Evolutionary conservation across 2,888 invertebrate genomes (phyloP), one percentile per base, ranked within the genome.

Genomic region (Chaetoderma sp.): DNA sequence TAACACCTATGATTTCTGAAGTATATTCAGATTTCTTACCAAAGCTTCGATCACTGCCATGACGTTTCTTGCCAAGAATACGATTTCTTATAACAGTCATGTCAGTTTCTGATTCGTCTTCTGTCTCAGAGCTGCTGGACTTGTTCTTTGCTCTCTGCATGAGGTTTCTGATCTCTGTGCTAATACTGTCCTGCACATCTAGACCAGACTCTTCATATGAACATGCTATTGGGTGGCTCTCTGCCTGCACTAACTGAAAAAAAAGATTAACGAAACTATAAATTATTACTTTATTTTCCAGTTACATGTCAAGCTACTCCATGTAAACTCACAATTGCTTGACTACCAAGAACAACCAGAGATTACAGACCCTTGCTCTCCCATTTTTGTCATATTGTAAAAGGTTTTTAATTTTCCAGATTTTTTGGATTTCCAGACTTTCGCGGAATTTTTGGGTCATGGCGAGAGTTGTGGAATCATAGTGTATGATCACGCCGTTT

Each of bases 71-170:
- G 1, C 75, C 68, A 1, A 76, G 65, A 1, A 74, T 60, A 30
- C 76, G 77, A n/a, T 79, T 79, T 58, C 81, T 72, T 30, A 86
- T 83, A 50, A 86, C 82, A 0, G 82, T 86, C 83, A 85, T 87
- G 58, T 84, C 84, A 13, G 77, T 78, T 10, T 83, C 79, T 6
- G 81, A 80, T 49, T 84, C 86, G 1, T 80, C 80, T 57, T 87
- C 86, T 4, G 82, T 81, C 60, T 85, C 86, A 4, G 84, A 82
- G 61, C 82, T 83, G 52, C 82, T 82, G 1, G 83, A 83, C 6
- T 81, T 78, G 47, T 79, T 72, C 6, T 75, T 68, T 6, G 78
- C 76, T 10, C 74, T 65, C 39, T 78, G 81, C 64, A 81, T 78
- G 58, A 83, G 67, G 50, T 82, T 76, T 52, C 81, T 77, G 2